A percentile compares a stretch with the other conserved stretches of the same genome.
phyloP scores from a whole-genome alignment of 2,888 invertebrate genomes.

The Sipha maydis region DNA sequence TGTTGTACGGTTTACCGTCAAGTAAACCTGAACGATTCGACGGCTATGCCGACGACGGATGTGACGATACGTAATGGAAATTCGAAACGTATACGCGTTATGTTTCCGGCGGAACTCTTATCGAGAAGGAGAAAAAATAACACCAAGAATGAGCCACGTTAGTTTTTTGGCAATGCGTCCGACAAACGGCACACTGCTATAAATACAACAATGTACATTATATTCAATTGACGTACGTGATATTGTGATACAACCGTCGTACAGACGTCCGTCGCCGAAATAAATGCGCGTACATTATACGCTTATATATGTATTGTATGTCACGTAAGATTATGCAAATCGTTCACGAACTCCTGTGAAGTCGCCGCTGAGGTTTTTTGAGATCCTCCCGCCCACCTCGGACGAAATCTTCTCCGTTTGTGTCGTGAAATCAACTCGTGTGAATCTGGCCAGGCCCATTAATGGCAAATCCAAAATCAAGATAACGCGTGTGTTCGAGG shows the following conservation, averaged over 20 bases:
- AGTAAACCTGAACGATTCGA: not conserved
- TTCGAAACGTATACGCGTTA: not conserved
- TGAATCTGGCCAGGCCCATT: not conserved
- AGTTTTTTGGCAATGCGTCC: constrained; percentile 24
- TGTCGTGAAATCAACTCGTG: not conserved
- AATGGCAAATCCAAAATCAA: constrained; percentile 30
- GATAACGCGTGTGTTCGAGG: not conserved
- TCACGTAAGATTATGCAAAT: constrained; percentile 1
- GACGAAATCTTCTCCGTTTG: not conserved
- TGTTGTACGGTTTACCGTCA: not conserved
- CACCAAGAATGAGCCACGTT: not conserved
- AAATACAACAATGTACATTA: constrained; percentile 4
- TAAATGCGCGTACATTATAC: not conserved
- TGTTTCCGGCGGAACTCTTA: constrained; percentile 35
- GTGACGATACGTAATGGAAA: not conserved
- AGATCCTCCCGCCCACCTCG: not conserved
- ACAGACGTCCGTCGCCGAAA: not conserved
- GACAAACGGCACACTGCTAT: not conserved
- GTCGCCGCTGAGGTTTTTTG: constrained; percentile 12
- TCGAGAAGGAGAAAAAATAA: not conserved
- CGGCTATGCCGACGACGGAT: not conserved
- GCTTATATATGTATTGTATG: not conserved
- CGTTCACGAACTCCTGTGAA: constrained; percentile 17
- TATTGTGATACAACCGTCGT: not conserved
- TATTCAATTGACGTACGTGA: constrained; percentile 8